A percentile compares a stretch with the other conserved stretches of the same genome.
Conservation (phyloP, 2,113 vertebrate genomes). For the Falco punctatus region DNA sequence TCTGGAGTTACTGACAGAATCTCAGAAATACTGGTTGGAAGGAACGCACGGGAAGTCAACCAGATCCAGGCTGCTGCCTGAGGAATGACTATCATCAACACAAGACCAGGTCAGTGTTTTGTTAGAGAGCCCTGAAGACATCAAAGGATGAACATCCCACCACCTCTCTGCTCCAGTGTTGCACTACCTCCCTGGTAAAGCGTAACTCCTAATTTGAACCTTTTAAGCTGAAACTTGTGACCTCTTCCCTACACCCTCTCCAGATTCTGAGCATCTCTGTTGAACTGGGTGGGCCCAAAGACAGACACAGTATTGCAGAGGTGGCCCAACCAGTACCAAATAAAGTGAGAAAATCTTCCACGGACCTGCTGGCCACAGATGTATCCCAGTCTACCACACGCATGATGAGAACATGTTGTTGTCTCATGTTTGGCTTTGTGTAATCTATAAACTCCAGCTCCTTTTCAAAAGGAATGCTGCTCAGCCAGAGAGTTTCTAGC, state of each 20-base stretch:
- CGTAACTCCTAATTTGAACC: background rate
- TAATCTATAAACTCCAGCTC: background rate
- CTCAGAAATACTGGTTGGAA: background rate
- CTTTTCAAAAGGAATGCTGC: background rate
- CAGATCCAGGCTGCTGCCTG: background rate
- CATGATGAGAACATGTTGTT: background rate
- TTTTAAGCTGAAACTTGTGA: background rate
- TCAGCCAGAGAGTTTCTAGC: background rate
- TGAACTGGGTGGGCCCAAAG: background rate
- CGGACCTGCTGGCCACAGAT: background rate
- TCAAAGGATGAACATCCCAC: background rate
- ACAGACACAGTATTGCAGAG: background rate
- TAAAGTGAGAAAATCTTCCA: background rate
- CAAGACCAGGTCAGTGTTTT: background rate
- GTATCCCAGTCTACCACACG: background rate
- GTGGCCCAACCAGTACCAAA: accelerated
- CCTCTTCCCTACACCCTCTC: background rate
- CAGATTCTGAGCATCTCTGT: background rate
- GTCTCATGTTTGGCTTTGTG: background rate
- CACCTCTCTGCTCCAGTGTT: background rate
- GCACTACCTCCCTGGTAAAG: background rate
- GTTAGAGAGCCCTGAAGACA: background rate
- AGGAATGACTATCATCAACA: background rate
- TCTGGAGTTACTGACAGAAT: background rate
- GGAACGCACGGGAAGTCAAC: background rate